Evolutionary conservation across 2,888 invertebrate genomes (phyloP).

Genomic region (Autographa gamma): DNA sequence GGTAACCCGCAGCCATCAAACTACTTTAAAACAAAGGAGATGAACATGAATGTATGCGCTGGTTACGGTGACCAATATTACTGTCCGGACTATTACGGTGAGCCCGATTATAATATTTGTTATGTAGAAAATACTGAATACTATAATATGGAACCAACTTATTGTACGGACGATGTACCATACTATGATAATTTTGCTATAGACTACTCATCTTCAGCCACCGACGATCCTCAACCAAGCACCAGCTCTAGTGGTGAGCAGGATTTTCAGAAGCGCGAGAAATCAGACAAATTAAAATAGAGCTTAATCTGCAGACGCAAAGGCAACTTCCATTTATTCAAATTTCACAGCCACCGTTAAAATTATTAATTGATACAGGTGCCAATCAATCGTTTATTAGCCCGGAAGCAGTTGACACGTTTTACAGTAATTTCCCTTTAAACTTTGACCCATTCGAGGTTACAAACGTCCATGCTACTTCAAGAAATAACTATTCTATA

Average conservation of each 20-base stretch:
- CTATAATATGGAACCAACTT: no score
- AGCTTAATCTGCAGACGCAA: background rate
- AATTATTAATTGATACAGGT: constrained; percentile 3
- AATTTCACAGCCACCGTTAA: background rate
- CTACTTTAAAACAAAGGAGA: constrained; percentile 3
- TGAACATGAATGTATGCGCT: background rate
- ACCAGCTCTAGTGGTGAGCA: background rate
- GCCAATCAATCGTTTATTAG: constrained; percentile 12
- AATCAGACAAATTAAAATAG: background rate
- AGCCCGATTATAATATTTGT: no score
- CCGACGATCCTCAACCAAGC: background rate
- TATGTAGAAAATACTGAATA: no score
- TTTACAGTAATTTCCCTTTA: background rate
- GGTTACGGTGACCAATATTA: background rate
- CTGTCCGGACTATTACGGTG: no score
- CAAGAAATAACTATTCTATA: constrained; percentile 50
- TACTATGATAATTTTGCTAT: no score
- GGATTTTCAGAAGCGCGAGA: background rate
- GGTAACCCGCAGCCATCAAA: constrained; percentile 6
- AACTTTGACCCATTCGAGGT: background rate
- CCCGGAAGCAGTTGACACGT: background rate
- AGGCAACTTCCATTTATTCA: background rate
- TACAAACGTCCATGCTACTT: background rate
- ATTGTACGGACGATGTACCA: no score
- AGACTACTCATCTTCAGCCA: no score